These are phyloP conservation scores for Galagoides demidoff DNA, from an alignment of 2,797 vertebrate species.

Conservation along the genomic window DNA sequence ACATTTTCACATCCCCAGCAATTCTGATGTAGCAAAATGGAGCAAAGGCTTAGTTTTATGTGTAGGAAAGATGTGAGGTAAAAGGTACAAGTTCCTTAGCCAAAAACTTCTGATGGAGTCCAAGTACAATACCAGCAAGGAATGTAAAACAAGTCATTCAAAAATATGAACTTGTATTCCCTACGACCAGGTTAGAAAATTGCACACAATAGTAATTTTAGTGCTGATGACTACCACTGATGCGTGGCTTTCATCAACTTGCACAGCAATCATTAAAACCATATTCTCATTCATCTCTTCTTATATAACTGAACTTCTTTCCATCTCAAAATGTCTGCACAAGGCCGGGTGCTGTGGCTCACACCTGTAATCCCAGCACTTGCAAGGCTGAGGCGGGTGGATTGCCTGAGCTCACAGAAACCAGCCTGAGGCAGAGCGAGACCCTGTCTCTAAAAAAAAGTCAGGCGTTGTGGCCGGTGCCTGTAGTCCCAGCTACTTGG, in stretches of 20 bases:
- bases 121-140: background rate
- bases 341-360: background rate
- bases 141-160: background rate
- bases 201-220: background rate
- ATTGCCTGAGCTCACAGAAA: no score
- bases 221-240: background rate
- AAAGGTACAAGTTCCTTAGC: background rate
- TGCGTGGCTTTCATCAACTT: background rate
- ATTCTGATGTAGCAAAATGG: background rate
- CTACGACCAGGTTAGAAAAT: background rate
- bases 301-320: background rate
- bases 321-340: background rate
- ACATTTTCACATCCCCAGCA: background rate
- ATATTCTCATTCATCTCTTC: background rate
- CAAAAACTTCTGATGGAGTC: constrained; percentile 5
- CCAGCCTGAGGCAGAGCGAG: no score
- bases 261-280: background rate
- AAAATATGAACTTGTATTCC: background rate
- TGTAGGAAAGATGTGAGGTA: background rate
- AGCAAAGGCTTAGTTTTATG: background rate
- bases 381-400: no score
- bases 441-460: no score
- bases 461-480: no score
- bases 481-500: no score
- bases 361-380: no score